A percentile compares a stretch with the other conserved stretches of the same genome.
phyloP scores from a whole-genome alignment of 2,797 vertebrate species.

The Cryptoprocta ferox region DNA sequence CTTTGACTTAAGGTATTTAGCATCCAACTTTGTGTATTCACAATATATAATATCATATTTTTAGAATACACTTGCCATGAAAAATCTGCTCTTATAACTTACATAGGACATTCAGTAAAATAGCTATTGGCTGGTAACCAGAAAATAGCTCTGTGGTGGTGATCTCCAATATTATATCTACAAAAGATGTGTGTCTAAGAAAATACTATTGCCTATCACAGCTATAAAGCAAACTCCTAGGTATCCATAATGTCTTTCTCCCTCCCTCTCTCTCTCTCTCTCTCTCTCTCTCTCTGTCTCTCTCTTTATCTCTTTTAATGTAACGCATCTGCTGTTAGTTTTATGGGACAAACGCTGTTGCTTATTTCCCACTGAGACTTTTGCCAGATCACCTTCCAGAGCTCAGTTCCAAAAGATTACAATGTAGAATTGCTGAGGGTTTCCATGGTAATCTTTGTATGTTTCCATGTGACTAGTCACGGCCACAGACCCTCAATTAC shows the following conservation, averaged over 20 bases:
- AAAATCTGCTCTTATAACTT: background rate
- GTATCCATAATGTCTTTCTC: background rate
- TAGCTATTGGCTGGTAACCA: background rate
- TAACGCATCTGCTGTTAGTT: background rate
- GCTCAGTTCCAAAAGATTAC: conserved; percentile 6
- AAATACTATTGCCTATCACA: background rate
- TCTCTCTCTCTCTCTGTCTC: no score
- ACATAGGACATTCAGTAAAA: background rate
- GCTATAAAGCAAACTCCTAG: background rate
- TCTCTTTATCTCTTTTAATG: background rate
- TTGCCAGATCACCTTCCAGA: background rate
- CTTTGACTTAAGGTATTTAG: background rate
- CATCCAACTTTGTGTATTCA: background rate
- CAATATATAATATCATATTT: background rate
- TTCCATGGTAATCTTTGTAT: background rate
- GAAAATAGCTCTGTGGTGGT: background rate
- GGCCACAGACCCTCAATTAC: background rate
- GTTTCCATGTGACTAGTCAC: background rate
- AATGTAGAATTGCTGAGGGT: background rate
- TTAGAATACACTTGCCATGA: background rate
- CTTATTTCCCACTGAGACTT: background rate
- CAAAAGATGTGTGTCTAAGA: background rate
- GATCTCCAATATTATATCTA: background rate
- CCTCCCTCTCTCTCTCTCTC: background rate
- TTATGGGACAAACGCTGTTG: background rate